phyloP scores from a whole-genome alignment of 2,888 invertebrate genomes.

The Mystacides longicornis region DNA sequence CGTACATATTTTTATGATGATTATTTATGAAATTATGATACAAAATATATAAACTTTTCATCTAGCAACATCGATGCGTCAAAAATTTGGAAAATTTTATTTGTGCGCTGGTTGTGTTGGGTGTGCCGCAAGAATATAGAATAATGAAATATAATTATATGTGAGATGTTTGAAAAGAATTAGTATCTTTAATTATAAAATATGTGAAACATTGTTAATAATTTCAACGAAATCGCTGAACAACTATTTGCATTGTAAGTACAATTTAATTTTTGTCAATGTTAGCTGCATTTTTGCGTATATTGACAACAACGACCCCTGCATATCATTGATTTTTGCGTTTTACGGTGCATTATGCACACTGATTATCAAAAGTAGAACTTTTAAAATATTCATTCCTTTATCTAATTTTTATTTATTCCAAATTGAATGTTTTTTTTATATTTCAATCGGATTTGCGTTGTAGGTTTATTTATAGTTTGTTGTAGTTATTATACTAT shows the following conservation, averaged over 20 bases:
- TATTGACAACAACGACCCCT: constrained; percentile 1
- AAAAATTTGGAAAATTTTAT: constrained; percentile 7
- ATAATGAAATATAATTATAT: too few species aligned
- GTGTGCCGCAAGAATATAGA: constrained; percentile 9
- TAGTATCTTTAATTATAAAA: constrained; percentile 13
- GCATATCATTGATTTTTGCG: constrained; percentile 4
- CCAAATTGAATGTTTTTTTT: too few species aligned
- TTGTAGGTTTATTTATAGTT: too few species aligned
- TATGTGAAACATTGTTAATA: constrained; percentile 17
- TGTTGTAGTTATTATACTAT: too few species aligned
- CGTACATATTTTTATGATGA: too few species aligned
- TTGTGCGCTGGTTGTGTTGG: constrained; percentile 1
- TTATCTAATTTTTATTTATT: too few species aligned
- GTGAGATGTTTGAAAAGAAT: background rate
- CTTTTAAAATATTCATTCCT: too few species aligned
- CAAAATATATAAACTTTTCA: background rate
- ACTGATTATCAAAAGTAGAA: too few species aligned
- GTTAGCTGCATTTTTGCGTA: background rate
- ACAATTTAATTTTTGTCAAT: background rate
- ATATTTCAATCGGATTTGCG: too few species aligned
- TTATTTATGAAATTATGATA: too few species aligned
- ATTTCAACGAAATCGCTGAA: constrained; percentile 6
- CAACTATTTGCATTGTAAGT: constrained; percentile 15
- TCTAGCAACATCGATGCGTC: constrained; percentile 12
- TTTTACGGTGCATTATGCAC: constrained; percentile 14